Evolutionary conservation across 2,888 invertebrate species (phyloP).

Genomic region (Leptinotarsa haldemani): DNA sequence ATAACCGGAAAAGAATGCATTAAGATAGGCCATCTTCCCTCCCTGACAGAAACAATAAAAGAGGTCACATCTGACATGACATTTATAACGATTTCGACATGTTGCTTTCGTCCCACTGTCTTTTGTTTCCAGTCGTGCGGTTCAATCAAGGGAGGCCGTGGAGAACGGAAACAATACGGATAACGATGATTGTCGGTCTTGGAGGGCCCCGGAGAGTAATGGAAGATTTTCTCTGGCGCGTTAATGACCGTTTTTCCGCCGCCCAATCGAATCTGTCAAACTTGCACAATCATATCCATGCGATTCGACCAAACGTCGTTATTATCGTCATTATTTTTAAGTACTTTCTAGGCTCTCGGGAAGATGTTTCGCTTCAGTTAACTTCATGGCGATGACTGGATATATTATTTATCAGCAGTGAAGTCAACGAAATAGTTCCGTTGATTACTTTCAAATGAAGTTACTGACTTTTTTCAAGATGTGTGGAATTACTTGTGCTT

Average conservation of each 20-base stretch:
- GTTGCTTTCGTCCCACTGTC: constrained; percentile 57
- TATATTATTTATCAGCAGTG: constrained; percentile 19
- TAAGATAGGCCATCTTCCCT: constrained; percentile 44
- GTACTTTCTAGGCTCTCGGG: constrained; percentile 37
- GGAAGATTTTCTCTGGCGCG: constrained; percentile 63
- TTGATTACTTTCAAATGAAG: background rate
- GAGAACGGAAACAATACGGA: constrained; percentile 61
- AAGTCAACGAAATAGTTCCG: background rate
- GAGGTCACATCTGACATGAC: constrained; percentile 59
- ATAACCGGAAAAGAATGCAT: constrained; percentile 58
- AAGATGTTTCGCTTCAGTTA: constrained; percentile 39
- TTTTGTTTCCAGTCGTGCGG: constrained; percentile 48
- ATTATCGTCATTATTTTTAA: constrained; percentile 49
- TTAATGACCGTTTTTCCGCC: constrained; percentile 61
- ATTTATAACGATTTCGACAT: constrained; percentile 64
- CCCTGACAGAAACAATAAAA: constrained; percentile 60
- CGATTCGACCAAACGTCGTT: constrained; percentile 50
- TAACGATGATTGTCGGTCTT: constrained; percentile 65
- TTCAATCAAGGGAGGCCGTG: constrained; percentile 55
- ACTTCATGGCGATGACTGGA: constrained; percentile 31
- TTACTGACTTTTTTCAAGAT: no score
- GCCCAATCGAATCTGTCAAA: constrained; percentile 61
- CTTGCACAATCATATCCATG: constrained; percentile 59
- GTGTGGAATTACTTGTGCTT: no score
- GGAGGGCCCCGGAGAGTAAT: constrained; percentile 62